These are phyloP conservation scores for Brachionus calyciflorus DNA, from an alignment of 1,140 invertebrate species.

Conservation along the genomic window DNA sequence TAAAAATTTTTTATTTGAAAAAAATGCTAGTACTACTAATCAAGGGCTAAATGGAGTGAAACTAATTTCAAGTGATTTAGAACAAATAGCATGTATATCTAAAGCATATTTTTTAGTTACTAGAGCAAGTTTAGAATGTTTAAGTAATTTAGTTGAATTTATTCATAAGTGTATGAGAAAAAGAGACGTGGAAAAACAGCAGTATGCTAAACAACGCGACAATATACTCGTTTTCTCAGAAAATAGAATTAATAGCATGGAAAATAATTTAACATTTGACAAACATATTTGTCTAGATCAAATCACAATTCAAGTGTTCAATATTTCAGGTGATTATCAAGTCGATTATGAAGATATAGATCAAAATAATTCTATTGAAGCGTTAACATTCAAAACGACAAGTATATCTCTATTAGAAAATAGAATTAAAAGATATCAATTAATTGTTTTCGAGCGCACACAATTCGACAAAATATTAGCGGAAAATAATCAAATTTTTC, in stretches of 20 bases:
- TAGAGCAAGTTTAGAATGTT: neutral
- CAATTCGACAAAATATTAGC: neutral
- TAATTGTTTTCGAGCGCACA: neutral
- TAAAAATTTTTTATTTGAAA: constrained; percentile 30
- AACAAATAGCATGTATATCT: neutral
- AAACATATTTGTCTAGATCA: neutral
- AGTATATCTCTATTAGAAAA: neutral
- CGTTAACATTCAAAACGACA: neutral
- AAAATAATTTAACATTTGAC: neutral
- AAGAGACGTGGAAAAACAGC: neutral
- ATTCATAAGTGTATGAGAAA: neutral
- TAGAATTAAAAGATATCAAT: neutral
- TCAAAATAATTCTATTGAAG: neutral
- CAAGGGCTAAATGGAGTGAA: neutral
- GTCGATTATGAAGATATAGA: no score
- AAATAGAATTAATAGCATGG: neutral
- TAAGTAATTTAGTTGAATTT: neutral
- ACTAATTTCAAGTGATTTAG: neutral
- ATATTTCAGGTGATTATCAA: constrained; percentile 16
- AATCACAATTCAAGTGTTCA: neutral
- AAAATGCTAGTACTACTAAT: neutral
- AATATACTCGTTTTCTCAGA: neutral
- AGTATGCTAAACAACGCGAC: neutral
- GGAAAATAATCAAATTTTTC: neutral
- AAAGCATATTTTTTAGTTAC: constrained; percentile 20